These are phyloP conservation scores for Psittacus erithacus DNA, from an alignment of 2,113 vertebrate genomes.

Conservation along the genomic window DNA sequence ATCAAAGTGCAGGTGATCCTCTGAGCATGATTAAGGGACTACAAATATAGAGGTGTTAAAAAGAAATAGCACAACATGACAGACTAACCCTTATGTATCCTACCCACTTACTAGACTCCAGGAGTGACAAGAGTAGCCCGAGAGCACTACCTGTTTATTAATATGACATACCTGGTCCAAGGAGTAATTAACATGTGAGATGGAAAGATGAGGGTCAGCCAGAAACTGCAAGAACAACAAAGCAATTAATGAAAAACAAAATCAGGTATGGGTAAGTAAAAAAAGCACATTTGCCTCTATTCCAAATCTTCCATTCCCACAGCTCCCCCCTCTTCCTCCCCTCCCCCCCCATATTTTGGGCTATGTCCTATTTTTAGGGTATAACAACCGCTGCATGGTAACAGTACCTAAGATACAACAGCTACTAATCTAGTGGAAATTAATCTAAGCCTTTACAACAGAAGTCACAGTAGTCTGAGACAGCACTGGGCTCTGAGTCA, in stretches of 20 bases:
- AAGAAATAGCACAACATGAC: neutral
- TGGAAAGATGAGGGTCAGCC: conserved; percentile 93
- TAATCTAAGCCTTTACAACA: neutral
- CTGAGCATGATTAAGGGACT: neutral
- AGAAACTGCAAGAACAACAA: conserved; percentile 86
- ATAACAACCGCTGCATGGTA: neutral
- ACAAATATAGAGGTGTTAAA: neutral
- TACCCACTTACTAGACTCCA: neutral
- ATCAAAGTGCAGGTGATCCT: neutral
- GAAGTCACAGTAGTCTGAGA: neutral
- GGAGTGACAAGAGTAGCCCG: neutral
- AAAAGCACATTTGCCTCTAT: neutral
- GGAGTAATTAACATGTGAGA: conserved; percentile 95
- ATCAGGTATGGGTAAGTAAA: neutral
- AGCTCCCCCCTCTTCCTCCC: neutral
- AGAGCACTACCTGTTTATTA: neutral
- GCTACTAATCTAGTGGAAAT: neutral
- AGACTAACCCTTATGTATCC: neutral
- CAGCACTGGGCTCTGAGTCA: neutral
- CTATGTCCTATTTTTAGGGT: neutral
- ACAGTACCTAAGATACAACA: neutral
- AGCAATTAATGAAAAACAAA: neutral
- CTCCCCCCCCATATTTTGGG: neutral
- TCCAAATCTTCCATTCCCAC: neutral
- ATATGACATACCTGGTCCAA: conserved; percentile 88